Evolutionary conservation across 2,888 invertebrate genomes (phyloP), one percentile per base, ranked within the genome.

Genomic region (Asteroscopus sphinx): DNA sequence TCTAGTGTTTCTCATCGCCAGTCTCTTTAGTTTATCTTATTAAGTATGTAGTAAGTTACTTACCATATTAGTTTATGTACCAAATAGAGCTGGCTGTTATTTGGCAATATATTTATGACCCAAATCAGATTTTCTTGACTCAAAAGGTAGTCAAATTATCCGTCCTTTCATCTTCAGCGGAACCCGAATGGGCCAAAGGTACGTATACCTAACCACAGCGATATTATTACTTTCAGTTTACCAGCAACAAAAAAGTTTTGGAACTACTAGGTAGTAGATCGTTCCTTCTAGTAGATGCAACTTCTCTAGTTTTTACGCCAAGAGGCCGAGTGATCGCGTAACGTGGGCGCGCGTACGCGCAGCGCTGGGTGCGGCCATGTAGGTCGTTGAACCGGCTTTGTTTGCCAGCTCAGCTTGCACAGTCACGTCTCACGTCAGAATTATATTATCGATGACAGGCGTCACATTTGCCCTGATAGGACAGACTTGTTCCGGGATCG

Each of bases 401-500:
- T 94, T 94, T 93, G 93, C 93, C 93, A 93, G 93, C 92, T 92
- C 92, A 93, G 92, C 91, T 78, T 86, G 89, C 86, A 84, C 82
- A 81, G 77, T 83, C 83, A 81, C 82, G 83, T 82, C 81, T 80
- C 85, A 78, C 85, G 81, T 81, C 87, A 82, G 83, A 85, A 86
- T 87, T 85, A 82, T 85, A 86, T 85, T 87, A 88, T 89, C 83
- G 83, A 85, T 87, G 89, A 87, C 86, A 84, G 79, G 70, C 70
- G 72, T 76, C 77, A 75, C 74, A 72, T 69, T 73, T 58, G 72
- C 67, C 61, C 68, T 74, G 74, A 80, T 76, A 73, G 51, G 36
- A 47, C 55, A 52, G 40, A 47, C 49, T 48, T 65, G 67, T 73
- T 72, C 66, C 55, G 62, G 52, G 67, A 61, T 59, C 39, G 15